Evolutionary conservation across 2,888 invertebrate species (phyloP), one percentile per base, ranked within the genome.

Genomic region (Macropis europaea): DNA sequence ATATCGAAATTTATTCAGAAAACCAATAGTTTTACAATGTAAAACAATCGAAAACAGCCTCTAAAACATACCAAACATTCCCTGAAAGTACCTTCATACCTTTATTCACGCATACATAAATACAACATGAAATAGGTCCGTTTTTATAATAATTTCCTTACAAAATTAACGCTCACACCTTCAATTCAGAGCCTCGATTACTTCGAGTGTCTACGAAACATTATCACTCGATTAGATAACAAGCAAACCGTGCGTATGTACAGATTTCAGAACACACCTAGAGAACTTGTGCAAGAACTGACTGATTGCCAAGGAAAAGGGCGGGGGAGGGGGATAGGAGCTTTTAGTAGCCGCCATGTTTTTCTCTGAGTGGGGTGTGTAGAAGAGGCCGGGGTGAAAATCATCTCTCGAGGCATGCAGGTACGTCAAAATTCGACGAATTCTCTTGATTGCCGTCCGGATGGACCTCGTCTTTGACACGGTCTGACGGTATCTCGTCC

Each of bases 311-410:
- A 62, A n/a, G n/a, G 6, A 7, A 2, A 6, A n/a, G 24, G 24
- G 22, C 13, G 54, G 61, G 77, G 81, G 79, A 61, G 77, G 77
- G 78, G 77, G 77, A 77, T 68, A 64, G 67, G 72, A 77, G 73
- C 40, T 53, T 79, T 84, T 78, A 88, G 89, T 88, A 88, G 87
- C 88, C 94, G 94, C 94, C 95, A 95, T 95, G 94, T 94, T 94
- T 94, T 93, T 93, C 92, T 93, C 92, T 92, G 92, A 93, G 93
- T 93, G 93, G 93, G 94, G 93, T 94, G 89, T 90, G 87, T 89
- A 90, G 89, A 88, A 87, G 86, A 88, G 88, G 87, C 89, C 90
- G 90, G 90, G 90, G 90, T 89, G 89, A 88, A 89, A 89, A 88
- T 90, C 89, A 86, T 90, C 90, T 90, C 88, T 90, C 89, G 88